Percentiles rank a stretch among this genome's conserved stretches.
Evolutionary conservation across 2,888 invertebrate species (phyloP).

Genomic region (Biston betularia): DNA sequence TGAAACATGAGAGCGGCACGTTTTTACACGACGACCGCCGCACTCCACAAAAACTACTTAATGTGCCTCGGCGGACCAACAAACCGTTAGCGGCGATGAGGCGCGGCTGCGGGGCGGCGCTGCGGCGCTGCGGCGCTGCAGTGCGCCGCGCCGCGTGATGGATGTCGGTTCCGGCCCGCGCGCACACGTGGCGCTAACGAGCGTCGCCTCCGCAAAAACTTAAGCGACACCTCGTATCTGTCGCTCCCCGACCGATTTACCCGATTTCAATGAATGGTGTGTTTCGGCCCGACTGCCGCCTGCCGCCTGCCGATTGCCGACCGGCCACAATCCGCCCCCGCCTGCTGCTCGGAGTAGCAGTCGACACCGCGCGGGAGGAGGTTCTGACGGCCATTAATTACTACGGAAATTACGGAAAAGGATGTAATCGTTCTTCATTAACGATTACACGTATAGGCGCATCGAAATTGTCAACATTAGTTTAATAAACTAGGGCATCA

Average conservation of each 20-base stretch:
- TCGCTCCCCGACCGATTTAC: no score
- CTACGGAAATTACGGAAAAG: slow-evolving; percentile 14
- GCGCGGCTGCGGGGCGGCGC: slow-evolving; percentile 40
- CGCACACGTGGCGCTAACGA: slow-evolving; percentile 34
- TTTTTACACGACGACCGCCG: slow-evolving; percentile 23
- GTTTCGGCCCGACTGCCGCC: no score
- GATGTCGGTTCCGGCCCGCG: slow-evolving; percentile 42
- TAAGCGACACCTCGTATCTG: no score
- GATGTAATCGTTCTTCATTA: slow-evolving; percentile 17
- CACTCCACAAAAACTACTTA: slow-evolving; percentile 51
- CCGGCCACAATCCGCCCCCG: no score
- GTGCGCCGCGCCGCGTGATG: slow-evolving; percentile 39
- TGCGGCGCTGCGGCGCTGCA: slow-evolving; percentile 38
- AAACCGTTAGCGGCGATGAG: slow-evolving; percentile 64
- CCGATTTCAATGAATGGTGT: no score
- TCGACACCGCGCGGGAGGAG: neutral
- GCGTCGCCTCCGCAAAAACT: slow-evolving; percentile 18
- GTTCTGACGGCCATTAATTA: neutral
- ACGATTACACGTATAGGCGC: slow-evolving; percentile 1
- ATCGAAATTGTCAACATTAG: neutral
- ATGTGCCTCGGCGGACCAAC: slow-evolving; percentile 51
- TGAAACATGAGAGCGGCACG: slow-evolving; percentile 54
- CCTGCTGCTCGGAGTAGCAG: no score
- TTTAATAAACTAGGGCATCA: neutral
- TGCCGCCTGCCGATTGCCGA: no score